Conservation (phyloP, 2,113 vertebrate genomes). For the Neotragus pygmaeus region DNA sequence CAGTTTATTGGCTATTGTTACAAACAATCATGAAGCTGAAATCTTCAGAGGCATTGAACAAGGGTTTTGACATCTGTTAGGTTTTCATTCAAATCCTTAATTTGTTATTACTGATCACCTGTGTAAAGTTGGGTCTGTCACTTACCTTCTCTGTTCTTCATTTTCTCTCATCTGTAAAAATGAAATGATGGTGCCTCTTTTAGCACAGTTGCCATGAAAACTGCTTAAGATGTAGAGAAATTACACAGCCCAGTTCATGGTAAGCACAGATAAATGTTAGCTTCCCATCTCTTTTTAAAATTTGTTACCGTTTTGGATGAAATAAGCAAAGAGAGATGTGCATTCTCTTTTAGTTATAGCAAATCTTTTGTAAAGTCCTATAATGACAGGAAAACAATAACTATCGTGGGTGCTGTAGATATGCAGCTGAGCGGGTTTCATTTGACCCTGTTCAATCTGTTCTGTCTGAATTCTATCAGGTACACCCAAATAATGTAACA, state of each 20-base stretch:
- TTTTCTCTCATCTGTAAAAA: not conserved
- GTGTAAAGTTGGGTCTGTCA: not conserved
- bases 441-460: slow-evolving; percentile 9
- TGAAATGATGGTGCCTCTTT: not conserved
- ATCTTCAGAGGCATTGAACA: not conserved
- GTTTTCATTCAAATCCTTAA: not conserved
- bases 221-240: not conserved
- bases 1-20: not conserved
- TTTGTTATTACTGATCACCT: not conserved
- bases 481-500: slow-evolving; percentile 58
- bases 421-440: not conserved
- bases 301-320: not conserved
- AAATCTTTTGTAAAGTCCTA: not conserved
- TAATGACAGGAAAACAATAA: slow-evolving; percentile 39
- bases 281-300: not conserved
- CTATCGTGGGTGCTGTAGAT: not conserved
- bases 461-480: slow-evolving; percentile 50
- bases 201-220: not conserved
- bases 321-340: not conserved
- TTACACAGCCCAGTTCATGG: not conserved
- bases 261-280: not conserved
- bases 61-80: not conserved
- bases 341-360: slow-evolving; percentile 5
- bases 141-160: not conserved
- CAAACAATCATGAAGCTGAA: not conserved